Base-by-base conservation (phyloP, 2,888 invertebrate genomes). In the Drepanosiphum platanoidis region DNA sequence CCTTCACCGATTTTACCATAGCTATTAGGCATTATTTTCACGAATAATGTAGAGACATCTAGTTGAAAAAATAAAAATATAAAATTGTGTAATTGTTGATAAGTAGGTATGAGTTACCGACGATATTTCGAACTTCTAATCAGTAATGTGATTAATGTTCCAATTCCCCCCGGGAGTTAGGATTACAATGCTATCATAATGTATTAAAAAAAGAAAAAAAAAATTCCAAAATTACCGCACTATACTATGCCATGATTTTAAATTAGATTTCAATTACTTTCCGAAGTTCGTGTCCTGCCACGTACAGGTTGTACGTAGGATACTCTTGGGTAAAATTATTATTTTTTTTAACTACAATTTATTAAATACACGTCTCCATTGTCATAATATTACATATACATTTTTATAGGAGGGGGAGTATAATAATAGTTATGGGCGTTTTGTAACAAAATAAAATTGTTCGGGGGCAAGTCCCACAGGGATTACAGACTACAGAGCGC, bases 301-400 rank as follows among this genome's bases (percentile, higher is more conserved):
- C 34, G 52, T 34, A 42, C 61, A 71, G 39, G 30, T 72, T 81
- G 32, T 71, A n/a, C 18, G 52, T 82, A 68, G 18, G 68, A 22
- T 36, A 83, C 83, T 66, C 74, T 74, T 46, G 83, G 83, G 84
- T 84, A 77, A 77, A 84, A 84, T 84, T 52, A 52, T 52, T 75
- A 58, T 84, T 84, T 66, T 82, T 82, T 71, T 84, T 58, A 68
- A 75, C 52, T 52, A 4, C 68, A 77, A 77, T 77, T 75, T 84
- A 77, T 68, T 70, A 77, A 84, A 77, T 66, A 66, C 42, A 75
- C 39, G n/a, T 70, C 22, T 36, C 22, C 42, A 46, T 46, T 74
- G 42, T 42, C 4, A 46, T 18, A 83, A 46, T 77, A 75, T 82
- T 83, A 64, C 64, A 72, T 42, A 39, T 78, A 61, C 11, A 34